These are phyloP conservation scores for Morone chrysops DNA, from an alignment of 2,113 vertebrate genomes.

Conservation along the genomic window DNA sequence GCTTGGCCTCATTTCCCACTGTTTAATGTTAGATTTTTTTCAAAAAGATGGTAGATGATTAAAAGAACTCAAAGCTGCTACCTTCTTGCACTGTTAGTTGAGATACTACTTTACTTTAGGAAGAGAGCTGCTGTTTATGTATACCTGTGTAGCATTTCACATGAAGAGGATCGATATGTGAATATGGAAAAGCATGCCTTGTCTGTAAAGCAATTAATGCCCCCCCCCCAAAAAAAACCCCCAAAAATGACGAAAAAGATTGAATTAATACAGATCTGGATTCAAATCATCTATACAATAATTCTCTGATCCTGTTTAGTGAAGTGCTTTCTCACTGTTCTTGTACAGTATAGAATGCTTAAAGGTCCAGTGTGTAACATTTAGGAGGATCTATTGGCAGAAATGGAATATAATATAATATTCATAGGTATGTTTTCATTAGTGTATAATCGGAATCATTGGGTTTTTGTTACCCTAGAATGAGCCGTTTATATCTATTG, in stretches of 20 bases:
- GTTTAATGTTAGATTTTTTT: conserved; percentile 12
- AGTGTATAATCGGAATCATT: no score
- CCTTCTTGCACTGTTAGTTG: conserved; percentile 33
- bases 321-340: conserved; percentile 68
- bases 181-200: conserved; percentile 13
- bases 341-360: conserved; percentile 37
- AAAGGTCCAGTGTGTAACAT: no score
- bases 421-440: no score
- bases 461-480: no score
- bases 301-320: conserved; percentile 67
- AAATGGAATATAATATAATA: no score
- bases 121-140: conserved; percentile 47
- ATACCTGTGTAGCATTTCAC: conserved; percentile 50
- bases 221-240: no score
- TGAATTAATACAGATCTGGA: not conserved
- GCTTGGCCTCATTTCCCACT: conserved; percentile 33
- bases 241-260: no score
- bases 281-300: not conserved
- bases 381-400: no score
- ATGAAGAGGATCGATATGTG: conserved; percentile 56
- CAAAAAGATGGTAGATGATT: not conserved
- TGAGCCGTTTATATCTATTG: no score
- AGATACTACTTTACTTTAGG: not conserved
- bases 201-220: not conserved
- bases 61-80: conserved; percentile 44